Evolutionary conservation across 2,888 invertebrate species (phyloP).

Genomic region (Trichogramma dendrolimi): DNA sequence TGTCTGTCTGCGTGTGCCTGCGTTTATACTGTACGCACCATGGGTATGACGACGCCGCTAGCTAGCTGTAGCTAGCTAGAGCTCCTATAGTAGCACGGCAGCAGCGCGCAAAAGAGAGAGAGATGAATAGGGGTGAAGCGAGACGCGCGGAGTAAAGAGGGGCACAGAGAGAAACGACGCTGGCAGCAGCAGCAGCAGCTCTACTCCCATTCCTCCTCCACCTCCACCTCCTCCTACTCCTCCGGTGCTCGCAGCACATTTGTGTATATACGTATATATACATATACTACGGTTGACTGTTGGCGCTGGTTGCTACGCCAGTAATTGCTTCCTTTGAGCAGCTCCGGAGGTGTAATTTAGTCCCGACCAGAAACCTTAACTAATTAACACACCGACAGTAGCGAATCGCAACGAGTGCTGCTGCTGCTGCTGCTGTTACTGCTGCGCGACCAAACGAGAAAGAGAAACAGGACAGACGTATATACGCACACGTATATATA

Average conservation of each 20-base stretch:
- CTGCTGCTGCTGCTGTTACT: constrained; percentile 3
- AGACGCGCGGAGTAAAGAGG: no score
- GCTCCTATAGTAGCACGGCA: no score
- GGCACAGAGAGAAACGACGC: no score
- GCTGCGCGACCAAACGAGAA: constrained; percentile 20
- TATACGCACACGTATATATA: constrained; percentile 34
- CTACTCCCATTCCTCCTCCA: no score
- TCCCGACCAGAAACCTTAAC: constrained; percentile 55
- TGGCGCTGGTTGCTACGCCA: constrained; percentile 48
- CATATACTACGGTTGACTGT: constrained; percentile 6
- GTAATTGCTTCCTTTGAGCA: constrained; percentile 56
- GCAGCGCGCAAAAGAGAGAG: no score
- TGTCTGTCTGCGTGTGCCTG: no score
- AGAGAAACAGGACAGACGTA: constrained; percentile 39
- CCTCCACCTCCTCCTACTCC: no score
- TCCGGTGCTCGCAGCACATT: not conserved
- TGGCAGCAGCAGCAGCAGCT: no score
- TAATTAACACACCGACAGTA: constrained; percentile 53
- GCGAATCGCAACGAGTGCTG: constrained; percentile 33
- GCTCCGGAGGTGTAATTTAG: constrained; percentile 54
- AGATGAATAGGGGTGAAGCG: no score
- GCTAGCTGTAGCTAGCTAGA: no score
- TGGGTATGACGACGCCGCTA: no score
- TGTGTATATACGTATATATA: not conserved
- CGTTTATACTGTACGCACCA: no score